Evolutionary conservation across 2,888 invertebrate genomes (phyloP).

Genomic region (Plutella xylostella): DNA sequence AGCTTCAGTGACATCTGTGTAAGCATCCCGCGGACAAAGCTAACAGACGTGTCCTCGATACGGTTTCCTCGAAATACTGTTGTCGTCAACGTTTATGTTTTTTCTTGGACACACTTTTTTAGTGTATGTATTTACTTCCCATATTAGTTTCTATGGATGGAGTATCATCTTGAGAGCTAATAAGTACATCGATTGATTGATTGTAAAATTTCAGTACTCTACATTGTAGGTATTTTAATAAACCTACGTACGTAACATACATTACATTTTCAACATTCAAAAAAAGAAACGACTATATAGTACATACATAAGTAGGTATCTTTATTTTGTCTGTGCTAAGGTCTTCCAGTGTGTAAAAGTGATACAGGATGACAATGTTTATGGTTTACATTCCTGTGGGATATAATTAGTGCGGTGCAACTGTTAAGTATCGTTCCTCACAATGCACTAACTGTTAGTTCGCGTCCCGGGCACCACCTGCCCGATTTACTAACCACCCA

Average conservation of each 20-base stretch:
- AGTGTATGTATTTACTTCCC: constrained; percentile 4
- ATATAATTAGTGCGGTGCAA: constrained; percentile 61
- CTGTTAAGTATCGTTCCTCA: constrained; percentile 63
- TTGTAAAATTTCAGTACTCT: not conserved
- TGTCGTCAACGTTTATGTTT: constrained; percentile 42
- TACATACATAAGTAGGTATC: not conserved
- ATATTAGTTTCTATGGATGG: not conserved
- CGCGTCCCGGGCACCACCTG: constrained; percentile 61
- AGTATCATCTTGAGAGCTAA: too few species aligned
- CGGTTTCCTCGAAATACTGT: constrained; percentile 58
- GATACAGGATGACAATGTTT: constrained; percentile 39
- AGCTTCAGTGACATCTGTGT: constrained; percentile 48
- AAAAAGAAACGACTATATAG: not conserved
- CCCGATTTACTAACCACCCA: constrained; percentile 37
- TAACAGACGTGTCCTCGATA: constrained; percentile 58
- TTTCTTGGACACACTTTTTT: constrained; percentile 50
- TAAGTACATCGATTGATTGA: too few species aligned
- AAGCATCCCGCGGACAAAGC: constrained; percentile 35
- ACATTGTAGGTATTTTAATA: too few species aligned
- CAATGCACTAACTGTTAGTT: constrained; percentile 54
- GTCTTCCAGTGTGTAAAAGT: not conserved
- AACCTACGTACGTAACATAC: too few species aligned
- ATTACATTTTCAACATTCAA: too few species aligned
- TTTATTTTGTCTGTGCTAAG: not conserved
- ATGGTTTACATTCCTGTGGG: constrained; percentile 39